These are phyloP conservation scores for Lycia hirtaria DNA, from an alignment of 2,888 invertebrate genomes.

Conservation along the genomic window DNA sequence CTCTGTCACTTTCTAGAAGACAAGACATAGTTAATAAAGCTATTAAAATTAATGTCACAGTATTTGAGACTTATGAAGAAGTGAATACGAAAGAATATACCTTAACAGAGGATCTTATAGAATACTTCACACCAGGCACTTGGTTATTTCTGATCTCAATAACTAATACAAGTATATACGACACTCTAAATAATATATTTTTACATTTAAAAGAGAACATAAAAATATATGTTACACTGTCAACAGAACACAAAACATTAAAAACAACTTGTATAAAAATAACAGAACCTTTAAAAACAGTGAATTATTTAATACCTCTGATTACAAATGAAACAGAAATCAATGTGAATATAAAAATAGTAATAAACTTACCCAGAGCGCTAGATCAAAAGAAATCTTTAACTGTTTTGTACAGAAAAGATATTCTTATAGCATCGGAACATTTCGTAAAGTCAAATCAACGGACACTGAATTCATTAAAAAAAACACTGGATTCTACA, in stretches of 20 bases:
- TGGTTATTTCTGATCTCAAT: conserved; percentile 61
- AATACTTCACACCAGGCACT: conserved; percentile 59
- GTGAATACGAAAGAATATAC: conserved; percentile 52
- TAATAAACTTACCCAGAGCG: conserved; percentile 62
- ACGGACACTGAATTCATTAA: conserved; percentile 42
- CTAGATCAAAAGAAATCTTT: conserved; percentile 61
- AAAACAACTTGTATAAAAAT: conserved; percentile 63
- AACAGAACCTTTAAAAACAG: conserved; percentile 53
- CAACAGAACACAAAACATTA: conserved; percentile 48
- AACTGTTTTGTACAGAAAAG: conserved; percentile 59
- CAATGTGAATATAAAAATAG: conserved; percentile 58
- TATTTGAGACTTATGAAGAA: conserved; percentile 67
- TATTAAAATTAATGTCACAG: conserved; percentile 50
- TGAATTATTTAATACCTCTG: conserved; percentile 60
- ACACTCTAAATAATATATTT: conserved; percentile 54
- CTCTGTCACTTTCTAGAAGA: conserved; percentile 66
- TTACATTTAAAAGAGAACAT: conserved; percentile 50
- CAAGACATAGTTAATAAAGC: conserved; percentile 64
- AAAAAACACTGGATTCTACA: conserved; percentile 46
- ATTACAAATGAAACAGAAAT: conserved; percentile 47
- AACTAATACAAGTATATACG: conserved; percentile 45
- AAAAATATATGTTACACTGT: conserved; percentile 62
- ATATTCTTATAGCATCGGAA: conserved; percentile 57
- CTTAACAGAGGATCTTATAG: conserved; percentile 57
- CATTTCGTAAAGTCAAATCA: conserved; percentile 61